phyloP scores from a whole-genome alignment of 2,797 vertebrate genomes.

The Apogon talboti region DNA sequence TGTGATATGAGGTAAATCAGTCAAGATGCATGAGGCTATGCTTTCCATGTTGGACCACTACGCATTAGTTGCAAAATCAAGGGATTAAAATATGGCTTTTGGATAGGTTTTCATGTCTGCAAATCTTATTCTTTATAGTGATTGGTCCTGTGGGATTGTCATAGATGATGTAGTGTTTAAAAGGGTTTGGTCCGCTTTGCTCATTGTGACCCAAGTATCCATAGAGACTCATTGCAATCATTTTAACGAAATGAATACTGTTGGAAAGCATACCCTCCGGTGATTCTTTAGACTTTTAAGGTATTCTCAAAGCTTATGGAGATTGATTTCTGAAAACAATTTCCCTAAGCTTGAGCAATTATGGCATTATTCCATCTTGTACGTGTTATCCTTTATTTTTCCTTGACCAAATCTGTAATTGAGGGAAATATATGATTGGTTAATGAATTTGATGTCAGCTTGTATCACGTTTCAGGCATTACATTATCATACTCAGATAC shows the following conservation, averaged over 20 bases:
- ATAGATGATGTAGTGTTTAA: conserved; percentile 55
- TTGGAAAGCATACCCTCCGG: conserved; percentile 25
- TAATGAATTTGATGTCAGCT: conserved; percentile 51
- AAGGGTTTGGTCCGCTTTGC: conserved; percentile 47
- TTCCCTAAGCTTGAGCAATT: conserved; percentile 46
- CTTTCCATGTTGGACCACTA: conserved; percentile 38
- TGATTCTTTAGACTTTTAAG: conserved; percentile 25
- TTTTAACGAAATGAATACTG: conserved; percentile 27
- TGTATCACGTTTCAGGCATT: conserved; percentile 52
- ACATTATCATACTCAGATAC: conserved; percentile 10
- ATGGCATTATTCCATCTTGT: conserved; percentile 40
- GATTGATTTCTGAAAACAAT: conserved; percentile 39
- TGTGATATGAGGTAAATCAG: conserved; percentile 34
- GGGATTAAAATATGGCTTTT: conserved; percentile 54
- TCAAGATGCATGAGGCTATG: conserved; percentile 11
- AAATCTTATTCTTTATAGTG: conserved; percentile 44
- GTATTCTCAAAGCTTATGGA: conserved; percentile 32
- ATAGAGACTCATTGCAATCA: conserved; percentile 46
- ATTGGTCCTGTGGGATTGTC: conserved; percentile 60
- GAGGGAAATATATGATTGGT: conserved; percentile 29
- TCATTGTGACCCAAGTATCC: conserved; percentile 50
- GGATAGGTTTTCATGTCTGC: conserved; percentile 46
- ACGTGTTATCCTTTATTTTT: conserved; percentile 27
- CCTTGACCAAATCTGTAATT: conserved; percentile 25
- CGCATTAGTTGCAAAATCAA: conserved; percentile 51